Conservation (phyloP, 2,113 vertebrate species). For the Pangasianodon hypophthalmus region DNA sequence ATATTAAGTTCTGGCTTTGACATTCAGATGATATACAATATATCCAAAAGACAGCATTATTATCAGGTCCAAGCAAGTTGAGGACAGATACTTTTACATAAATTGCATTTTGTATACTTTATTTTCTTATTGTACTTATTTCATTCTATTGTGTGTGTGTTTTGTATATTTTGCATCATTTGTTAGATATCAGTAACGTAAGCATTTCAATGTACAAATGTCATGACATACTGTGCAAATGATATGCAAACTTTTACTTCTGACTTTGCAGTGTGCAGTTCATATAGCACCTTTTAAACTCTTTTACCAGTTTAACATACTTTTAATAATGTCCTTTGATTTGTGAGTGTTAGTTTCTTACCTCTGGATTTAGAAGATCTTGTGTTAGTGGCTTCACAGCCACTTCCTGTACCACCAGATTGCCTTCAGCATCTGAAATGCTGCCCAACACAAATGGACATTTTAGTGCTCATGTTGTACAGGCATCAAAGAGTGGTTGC, state of each 20-base stretch:
- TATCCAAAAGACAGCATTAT: neutral
- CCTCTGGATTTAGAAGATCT: constrained; percentile 79
- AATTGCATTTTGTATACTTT: neutral
- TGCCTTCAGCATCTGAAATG: constrained; percentile 74
- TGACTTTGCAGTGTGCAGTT: neutral
- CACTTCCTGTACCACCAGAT: constrained; percentile 81
- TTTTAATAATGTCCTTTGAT: neutral
- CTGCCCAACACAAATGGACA: constrained; percentile 60
- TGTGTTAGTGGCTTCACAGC: constrained; percentile 79
- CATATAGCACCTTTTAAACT: neutral
- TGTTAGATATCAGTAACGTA: neutral
- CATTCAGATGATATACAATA: no score
- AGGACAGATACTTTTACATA: neutral
- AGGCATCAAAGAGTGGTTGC: neutral
- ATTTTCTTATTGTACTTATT: neutral
- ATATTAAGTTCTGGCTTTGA: no score
- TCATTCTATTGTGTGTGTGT: neutral
- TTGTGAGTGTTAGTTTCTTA: constrained; percentile 47
- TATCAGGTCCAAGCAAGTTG: neutral
- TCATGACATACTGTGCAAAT: neutral
- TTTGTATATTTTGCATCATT: neutral
- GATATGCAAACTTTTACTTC: neutral
- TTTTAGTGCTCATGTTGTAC: neutral
- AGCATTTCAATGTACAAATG: neutral
- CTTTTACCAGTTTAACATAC: neutral